Percentiles rank a stretch among this genome's conserved stretches.
Conservation (phyloP, 2,797 vertebrate species). For the Propithecus deckenii region DNA sequence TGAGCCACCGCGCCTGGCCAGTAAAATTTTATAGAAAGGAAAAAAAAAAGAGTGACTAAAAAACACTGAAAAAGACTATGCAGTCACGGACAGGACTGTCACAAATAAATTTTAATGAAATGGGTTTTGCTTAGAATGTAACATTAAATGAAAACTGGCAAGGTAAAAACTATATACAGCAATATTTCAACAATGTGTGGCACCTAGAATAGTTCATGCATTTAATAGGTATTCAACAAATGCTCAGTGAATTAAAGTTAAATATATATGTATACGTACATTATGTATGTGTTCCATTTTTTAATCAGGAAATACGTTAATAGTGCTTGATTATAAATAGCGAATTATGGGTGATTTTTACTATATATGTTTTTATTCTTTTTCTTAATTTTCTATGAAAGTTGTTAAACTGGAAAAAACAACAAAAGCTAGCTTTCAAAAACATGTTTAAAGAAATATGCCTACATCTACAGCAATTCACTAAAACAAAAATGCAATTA, state of each 20-base stretch:
- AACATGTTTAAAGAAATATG: conserved; percentile 33
- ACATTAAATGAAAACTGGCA: conserved; percentile 36
- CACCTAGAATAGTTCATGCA: not conserved
- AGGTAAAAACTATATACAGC: not conserved
- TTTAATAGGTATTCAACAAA: not conserved
- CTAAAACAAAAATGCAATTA: conserved; percentile 26
- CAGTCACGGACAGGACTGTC: not conserved
- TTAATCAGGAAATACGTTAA: conserved; percentile 4
- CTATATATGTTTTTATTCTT: not conserved
- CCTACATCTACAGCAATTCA: not conserved
- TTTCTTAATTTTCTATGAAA: conserved; percentile 38
- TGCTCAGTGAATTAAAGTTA: conserved; percentile 18
- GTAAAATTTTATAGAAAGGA: too few relatives aligned
- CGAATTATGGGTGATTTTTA: not conserved
- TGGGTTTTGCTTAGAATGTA: conserved; percentile 9
- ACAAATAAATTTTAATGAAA: conserved; percentile 32
- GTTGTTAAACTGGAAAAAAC: conserved; percentile 27
- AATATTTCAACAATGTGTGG: conserved; percentile 36
- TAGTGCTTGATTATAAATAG: not conserved
- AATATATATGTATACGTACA: not conserved
- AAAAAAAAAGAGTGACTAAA: not conserved
- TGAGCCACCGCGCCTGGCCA: too few relatives aligned
- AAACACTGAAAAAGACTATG: not conserved
- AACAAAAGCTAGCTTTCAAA: conserved; percentile 11
- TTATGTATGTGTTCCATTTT: not conserved